Evolutionary conservation across 2,113 vertebrate species (phyloP), one percentile per base, ranked within the genome.

Genomic region (Cranoglanis bouderius): DNA sequence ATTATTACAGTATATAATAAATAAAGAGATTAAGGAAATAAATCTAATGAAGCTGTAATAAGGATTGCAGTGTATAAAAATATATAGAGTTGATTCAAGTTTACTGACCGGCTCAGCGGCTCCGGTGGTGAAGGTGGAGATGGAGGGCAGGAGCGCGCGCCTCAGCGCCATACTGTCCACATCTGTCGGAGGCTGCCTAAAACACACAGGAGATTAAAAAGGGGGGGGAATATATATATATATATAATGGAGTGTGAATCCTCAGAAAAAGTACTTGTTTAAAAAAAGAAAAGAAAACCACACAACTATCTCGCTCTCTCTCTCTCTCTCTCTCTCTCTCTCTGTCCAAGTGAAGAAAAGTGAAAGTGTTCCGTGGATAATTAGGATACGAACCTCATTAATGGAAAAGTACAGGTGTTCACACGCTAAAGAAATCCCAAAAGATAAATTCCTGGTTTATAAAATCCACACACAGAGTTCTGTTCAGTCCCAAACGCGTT

Each of bases 161-260:
- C 97, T 96, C 95, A 99, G 96, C 92, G 98, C 97, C 98, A 98
- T 98, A 49, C 61, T 63, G 94, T 98, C 98, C 92, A 96, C 96
- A 93, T 98, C 97, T 95, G 96, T 96, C 93, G 96, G 95, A 94
- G 97, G 97, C 95, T 98, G 97, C 97, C 97, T 97, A 95, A 86
- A 94, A 82, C 53, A n/a, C 35, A 91, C 40, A 85, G 8, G 13
- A 57, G n/a, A 49, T 55, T 4, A 59, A 46, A 24, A 63, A 29
- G 53, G 9, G 24, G 61, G n/a, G 1, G n/a, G n/a, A n/a, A 46
- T 46, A 46, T 46, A 46, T 46, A 49, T 10, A 49, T 49, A 49
- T 49, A 49, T 49, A 49, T 49, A 8, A 49, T 49, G 46, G 46
- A 49, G 9, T 49, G 14, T 19, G 10, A 53, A 81, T 16, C 29